Evolutionary conservation across 2,113 vertebrate species (phyloP).

Genomic region (Sitta europaea): DNA sequence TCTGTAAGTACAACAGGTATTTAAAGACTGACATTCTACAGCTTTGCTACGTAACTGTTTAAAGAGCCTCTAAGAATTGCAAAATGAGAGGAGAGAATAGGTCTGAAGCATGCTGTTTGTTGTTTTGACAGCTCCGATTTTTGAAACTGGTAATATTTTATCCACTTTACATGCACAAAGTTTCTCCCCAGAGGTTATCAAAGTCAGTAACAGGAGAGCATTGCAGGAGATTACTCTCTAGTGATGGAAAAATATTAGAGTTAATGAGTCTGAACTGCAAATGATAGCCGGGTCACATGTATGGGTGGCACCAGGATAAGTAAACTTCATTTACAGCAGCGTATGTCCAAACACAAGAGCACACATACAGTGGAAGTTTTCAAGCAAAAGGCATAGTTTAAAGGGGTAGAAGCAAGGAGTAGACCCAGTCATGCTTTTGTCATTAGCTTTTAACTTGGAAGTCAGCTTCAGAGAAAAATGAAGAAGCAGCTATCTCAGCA

Average conservation of each 20-base stretch:
- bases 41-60: not conserved
- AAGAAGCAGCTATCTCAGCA: not conserved
- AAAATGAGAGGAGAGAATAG: not conserved
- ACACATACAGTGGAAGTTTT: not conserved
- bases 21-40: not conserved
- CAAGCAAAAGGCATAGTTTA: not conserved
- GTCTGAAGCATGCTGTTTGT: not conserved
- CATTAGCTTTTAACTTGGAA: not conserved
- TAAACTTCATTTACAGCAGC: not conserved
- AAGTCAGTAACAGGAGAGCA: not conserved
- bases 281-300: not conserved
- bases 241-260: not conserved
- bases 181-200: not conserved
- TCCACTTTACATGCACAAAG: rapidly evolving
- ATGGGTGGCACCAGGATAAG: not conserved
- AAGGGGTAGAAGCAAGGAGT: not conserved
- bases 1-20: not conserved
- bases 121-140: not conserved
- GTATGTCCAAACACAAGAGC: not conserved
- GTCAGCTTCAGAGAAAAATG: not conserved
- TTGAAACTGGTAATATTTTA: not conserved
- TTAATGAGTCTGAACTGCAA: not conserved
- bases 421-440: not conserved
- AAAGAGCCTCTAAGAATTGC: not conserved
- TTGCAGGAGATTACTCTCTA: not conserved